phyloP scores from a whole-genome alignment of 2,113 vertebrate genomes.

The Saiga tatarica region DNA sequence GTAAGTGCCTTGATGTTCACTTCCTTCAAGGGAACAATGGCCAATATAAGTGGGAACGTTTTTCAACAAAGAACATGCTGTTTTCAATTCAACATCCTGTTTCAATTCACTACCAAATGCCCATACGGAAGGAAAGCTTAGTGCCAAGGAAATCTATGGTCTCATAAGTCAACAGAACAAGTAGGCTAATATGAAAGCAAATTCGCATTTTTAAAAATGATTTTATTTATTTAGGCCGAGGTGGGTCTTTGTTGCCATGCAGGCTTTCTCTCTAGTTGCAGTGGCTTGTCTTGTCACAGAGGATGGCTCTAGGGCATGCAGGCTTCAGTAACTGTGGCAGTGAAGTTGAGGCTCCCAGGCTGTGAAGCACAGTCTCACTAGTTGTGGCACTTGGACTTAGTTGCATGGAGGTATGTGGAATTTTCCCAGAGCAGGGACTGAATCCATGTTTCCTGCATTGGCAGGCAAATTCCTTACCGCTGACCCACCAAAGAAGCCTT shows the following conservation, averaged over 20 bases:
- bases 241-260: background rate
- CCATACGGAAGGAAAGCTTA: background rate
- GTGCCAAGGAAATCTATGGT: background rate
- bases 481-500: background rate
- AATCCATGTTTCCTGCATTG: background rate
- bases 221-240: background rate
- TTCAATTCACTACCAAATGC: background rate
- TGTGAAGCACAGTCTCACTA: background rate
- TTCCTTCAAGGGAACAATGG: conserved; percentile 1
- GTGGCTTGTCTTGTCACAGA: background rate
- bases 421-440: background rate
- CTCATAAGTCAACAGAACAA: background rate
- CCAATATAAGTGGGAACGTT: background rate
- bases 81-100: background rate
- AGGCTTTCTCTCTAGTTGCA: background rate
- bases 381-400: background rate
- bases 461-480: background rate
- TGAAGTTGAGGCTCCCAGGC: background rate
- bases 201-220: conserved; percentile 1
- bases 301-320: background rate
- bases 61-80: background rate
- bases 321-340: background rate
- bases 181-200: background rate
- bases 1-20: background rate
- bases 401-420: background rate